phyloP scores from a whole-genome alignment of 2,888 invertebrate species.

The Agriopis leucophaearia region DNA sequence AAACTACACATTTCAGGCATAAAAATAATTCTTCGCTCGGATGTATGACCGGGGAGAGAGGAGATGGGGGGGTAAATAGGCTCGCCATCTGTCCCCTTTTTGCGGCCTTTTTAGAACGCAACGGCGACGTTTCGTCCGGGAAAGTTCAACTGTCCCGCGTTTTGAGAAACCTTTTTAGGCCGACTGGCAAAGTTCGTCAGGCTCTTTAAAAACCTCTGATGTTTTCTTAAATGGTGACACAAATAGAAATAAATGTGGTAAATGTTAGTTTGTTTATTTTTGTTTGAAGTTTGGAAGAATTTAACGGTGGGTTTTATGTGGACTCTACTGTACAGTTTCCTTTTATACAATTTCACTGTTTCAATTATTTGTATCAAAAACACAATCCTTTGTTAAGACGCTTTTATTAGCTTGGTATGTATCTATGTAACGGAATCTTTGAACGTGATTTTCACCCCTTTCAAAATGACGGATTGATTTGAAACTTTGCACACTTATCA shows the following conservation, averaged over 20 bases:
- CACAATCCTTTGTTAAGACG: too few relatives aligned
- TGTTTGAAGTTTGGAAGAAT: conserved; percentile 2
- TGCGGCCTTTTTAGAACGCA: conserved; percentile 36
- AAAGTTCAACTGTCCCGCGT: conserved; percentile 32
- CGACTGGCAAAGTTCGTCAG: conserved; percentile 26
- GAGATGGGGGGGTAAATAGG: conserved; percentile 30
- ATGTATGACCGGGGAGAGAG: conserved; percentile 22
- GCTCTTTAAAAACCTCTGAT: conserved; percentile 28
- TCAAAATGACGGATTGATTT: too few relatives aligned
- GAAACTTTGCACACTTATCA: too few relatives aligned
- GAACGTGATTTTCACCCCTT: too few relatives aligned
- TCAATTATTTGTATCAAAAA: too few relatives aligned
- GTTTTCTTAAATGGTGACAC: conserved; percentile 28
- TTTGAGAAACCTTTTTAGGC: conserved; percentile 26
- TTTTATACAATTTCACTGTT: too few relatives aligned
- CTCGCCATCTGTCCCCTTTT: conserved; percentile 41
- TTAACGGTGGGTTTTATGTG: not conserved
- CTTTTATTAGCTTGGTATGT: too few relatives aligned
- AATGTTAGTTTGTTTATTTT: conserved; percentile 14
- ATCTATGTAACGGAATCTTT: too few relatives aligned
- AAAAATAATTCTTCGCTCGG: conserved; percentile 33
- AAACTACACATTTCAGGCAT: conserved; percentile 27
- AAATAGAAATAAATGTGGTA: conserved; percentile 19
- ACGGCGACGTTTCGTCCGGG: conserved; percentile 31
- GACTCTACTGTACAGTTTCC: too few relatives aligned